Conservation (phyloP, 2,888 invertebrate genomes). For the Zaprionus lineosus region DNA sequence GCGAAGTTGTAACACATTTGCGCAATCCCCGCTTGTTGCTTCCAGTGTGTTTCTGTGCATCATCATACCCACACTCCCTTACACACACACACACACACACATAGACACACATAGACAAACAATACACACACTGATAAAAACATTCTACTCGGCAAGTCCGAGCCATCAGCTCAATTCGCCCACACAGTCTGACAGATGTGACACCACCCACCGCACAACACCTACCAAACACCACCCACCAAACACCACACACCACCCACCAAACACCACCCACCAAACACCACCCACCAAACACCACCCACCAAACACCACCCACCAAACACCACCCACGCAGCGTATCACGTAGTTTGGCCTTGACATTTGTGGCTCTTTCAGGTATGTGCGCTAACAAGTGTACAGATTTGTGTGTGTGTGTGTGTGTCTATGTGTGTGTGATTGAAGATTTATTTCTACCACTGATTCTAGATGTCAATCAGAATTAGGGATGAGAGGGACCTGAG, state of each 20-base stretch:
- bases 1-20: conserved; percentile 57
- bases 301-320: neutral
- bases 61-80: conserved; percentile 8
- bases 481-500: no score
- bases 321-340: neutral
- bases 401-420: neutral
- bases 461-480: no score
- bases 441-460: no score
- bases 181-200: neutral
- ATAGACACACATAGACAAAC: conserved; percentile 5
- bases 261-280: neutral
- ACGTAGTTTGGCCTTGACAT: conserved; percentile 64
- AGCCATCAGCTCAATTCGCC: conserved; percentile 13
- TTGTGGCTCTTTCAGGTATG: conserved; percentile 47
- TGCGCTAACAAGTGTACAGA: neutral
- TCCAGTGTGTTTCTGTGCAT: conserved; percentile 22
- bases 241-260: neutral
- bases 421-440: no score
- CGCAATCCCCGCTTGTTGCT: conserved; percentile 19
- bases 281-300: neutral
- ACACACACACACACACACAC: conserved; percentile 12
- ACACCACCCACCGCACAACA: conserved; percentile 19
- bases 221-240: neutral
- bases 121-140: conserved; percentile 12
- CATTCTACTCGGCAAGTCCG: conserved; percentile 14